phyloP scores from a whole-genome alignment of 2,113 vertebrate species.

The Amazona guildingii region DNA sequence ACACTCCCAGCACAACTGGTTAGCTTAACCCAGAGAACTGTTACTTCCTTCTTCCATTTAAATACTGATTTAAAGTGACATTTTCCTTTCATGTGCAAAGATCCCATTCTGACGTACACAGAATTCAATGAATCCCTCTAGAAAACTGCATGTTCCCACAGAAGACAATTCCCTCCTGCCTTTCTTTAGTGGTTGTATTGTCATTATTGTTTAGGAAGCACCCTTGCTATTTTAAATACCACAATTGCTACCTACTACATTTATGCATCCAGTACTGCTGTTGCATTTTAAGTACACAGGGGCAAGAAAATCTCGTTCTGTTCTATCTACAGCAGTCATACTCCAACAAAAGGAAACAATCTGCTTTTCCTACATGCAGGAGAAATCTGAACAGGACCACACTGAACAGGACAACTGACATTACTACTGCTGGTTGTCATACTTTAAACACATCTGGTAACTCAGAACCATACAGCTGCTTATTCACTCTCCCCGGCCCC shows the following conservation, averaged over 20 bases:
- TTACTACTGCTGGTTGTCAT: neutral
- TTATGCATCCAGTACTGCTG: neutral
- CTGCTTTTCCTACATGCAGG: neutral
- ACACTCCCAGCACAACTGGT: neutral
- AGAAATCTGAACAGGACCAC: neutral
- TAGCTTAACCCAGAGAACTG: neutral
- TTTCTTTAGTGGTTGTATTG: neutral
- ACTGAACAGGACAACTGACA: neutral
- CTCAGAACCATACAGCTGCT: neutral
- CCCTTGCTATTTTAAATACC: neutral
- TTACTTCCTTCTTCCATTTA: neutral
- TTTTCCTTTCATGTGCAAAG: neutral
- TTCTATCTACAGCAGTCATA: neutral
- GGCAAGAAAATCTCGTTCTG: neutral
- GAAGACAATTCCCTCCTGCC: neutral
- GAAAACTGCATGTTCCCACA: neutral
- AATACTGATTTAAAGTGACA: neutral
- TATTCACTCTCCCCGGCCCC: too few relatives aligned
- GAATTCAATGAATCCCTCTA: neutral
- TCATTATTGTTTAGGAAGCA: neutral
- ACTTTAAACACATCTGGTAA: too few relatives aligned
- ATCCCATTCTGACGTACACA: neutral
- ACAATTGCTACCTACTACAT: neutral
- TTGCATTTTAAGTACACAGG: neutral
- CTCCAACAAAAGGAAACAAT: neutral